phyloP scores from a whole-genome alignment of 2,888 invertebrate genomes.

The Diaperis boleti region DNA sequence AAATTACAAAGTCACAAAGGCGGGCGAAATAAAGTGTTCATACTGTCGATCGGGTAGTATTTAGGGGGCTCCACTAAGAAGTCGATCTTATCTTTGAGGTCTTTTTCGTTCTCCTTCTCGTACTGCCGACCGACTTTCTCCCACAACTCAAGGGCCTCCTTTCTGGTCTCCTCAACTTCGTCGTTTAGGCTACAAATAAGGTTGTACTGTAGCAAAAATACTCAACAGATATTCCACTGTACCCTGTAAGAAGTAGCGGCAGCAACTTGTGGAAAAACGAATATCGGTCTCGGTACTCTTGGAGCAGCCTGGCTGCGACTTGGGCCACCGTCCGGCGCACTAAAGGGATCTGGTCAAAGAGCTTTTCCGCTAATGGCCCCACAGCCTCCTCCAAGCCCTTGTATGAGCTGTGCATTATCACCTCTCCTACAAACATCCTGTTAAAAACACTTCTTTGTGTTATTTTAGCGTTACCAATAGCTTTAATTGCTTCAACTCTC shows the following conservation, averaged over 20 bases:
- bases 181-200: constrained; percentile 80
- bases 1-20: constrained; percentile 10
- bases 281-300: constrained; percentile 85
- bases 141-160: constrained; percentile 77
- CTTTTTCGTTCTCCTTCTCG: constrained; percentile 87
- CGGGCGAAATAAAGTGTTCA: constrained; percentile 30
- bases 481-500: constrained; percentile 78
- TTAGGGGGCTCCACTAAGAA: constrained; percentile 75
- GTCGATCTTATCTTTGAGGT: constrained; percentile 86
- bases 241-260: constrained; percentile 87
- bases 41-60: constrained; percentile 80
- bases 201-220: no score
- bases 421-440: constrained; percentile 68
- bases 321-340: constrained; percentile 83
- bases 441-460: no score
- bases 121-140: constrained; percentile 80
- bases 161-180: constrained; percentile 79
- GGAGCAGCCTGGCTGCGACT: constrained; percentile 83
- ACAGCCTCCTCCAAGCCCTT: constrained; percentile 73
- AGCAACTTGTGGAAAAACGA: constrained; percentile 90
- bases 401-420: constrained; percentile 71
- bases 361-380: constrained; percentile 84
- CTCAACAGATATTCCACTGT: constrained; percentile 47
- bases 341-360: constrained; percentile 86
- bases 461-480: constrained; percentile 79